Evolutionary conservation across 30 jellyfish, hydroid and myxozoan genomes (phyloP), one percentile per base, ranked within the genome.

Genomic region (Pelagia noctiluca): DNA sequence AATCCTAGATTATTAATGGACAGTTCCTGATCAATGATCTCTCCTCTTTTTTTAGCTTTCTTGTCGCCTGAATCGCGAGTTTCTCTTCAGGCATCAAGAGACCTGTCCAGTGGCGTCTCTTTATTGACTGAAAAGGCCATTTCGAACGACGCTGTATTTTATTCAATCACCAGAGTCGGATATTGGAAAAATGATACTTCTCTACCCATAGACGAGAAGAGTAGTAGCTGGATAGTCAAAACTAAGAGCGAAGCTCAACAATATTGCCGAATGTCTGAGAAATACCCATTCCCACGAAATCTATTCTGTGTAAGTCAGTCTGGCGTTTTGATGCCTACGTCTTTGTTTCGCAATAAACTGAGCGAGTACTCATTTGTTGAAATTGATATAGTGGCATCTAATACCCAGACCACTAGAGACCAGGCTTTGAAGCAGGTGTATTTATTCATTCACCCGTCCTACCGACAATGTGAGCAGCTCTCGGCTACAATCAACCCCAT

Each of bases 221-320:
- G 26, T 30, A 52, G 26, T 19, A 52, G 21, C 68, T 75, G 87
- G 88, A 53, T 24, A 21, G 53, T 35, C 23, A 77, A 25, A 33
- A 30, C 88, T 28, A 54, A 31, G 35, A 0, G 57, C 2, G 78
- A 60, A n/a, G 63, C 79, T 50, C 63, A 34, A 22, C 52, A 18
- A 35, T 37, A 35, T 31, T 77, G 88, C 70, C 18, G 32, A 34
- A 28, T 53, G 25, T 60, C 88, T 21, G 88, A 77, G 70, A 31
- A 30, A 7, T 57, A 53, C 26, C 88, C 88, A 13, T 77, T 54
- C 22, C 88, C 88, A 52, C 57, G 88, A 60, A 77, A 77, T 35
- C 88, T 77, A 26, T 77, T 77, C 61, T 77, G 88, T 32, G 36
- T 77, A 11, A 60, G 47, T 42, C 37, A 8, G 21, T 8, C 26